Base-by-base conservation (phyloP, 2,797 vertebrate species). In the Hyperoplus lanceolatus region DNA sequence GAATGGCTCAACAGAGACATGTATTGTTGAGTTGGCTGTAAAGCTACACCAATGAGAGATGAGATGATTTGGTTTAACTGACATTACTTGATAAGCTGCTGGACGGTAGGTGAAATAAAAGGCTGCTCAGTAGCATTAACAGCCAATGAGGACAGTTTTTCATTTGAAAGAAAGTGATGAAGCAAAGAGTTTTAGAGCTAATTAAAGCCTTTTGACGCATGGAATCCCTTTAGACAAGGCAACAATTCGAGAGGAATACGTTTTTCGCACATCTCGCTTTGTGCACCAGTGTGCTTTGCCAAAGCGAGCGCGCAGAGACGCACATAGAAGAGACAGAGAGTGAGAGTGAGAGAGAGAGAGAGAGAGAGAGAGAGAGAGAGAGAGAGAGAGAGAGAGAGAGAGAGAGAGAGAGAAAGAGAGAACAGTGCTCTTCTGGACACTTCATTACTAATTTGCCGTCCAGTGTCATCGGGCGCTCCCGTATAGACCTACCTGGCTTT, bases 381-480 rank as follows among this genome's bases (percentile, higher is more conserved):
- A 14, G 49, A 63, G 36, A 42, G 55, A 58, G 64, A 46, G n/a
- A 14, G 73, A 69, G 55, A 46, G n/a, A 70, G 21, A 63, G 50
- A 66, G 29, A 62, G 45, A 63, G 60, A 57, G 43, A 51, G 79
- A 50, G 59, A 74, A 70, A 53, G 51, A 42, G 66, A 29, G 54
- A 10, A 3, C 62, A 29, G 56, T 8, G 60, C 56, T 77, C 63
- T 53, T 55, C 73, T 46, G 46, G 12, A 55, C 68, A n/a, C 73
- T 54, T 49, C 64, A 53, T 70, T 38, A 55, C 66, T 59, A 48
- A 70, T 84, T 64, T 70, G 8, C 39, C 16, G 16, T 62, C 46
- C 82, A 73, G 68, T 65, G 29, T 79, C 70, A 29, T 7, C 42
- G 36, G 70, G 73, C 77, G 77, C 83, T 83, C 29, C 58, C 11